Conservation (phyloP, 2,888 invertebrate species). For the Drosophila picticornis region DNA sequence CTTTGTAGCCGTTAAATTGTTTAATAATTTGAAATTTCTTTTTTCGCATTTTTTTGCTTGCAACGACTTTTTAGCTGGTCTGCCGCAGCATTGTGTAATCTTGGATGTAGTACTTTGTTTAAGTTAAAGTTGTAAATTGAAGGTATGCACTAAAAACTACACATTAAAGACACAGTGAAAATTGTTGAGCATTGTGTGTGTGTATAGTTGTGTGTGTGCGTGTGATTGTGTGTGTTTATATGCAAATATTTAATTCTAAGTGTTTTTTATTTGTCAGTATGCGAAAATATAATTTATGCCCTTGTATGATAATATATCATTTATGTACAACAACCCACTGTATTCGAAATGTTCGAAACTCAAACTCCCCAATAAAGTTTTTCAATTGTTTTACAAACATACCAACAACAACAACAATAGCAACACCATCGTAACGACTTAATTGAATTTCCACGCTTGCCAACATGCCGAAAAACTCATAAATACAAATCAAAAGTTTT, state of each 20-base stretch:
- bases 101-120: constrained; percentile 60
- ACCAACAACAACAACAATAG: constrained; percentile 32
- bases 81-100: constrained; percentile 33
- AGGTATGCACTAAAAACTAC: constrained; percentile 44
- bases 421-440: constrained; percentile 37
- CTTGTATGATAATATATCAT: constrained; percentile 75
- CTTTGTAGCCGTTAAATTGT: constrained; percentile 71
- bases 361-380: constrained; percentile 72
- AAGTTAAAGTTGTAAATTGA: constrained; percentile 45
- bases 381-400: constrained; percentile 79
- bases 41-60: constrained; percentile 57
- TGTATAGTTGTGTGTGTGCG: constrained; percentile 18
- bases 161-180: constrained; percentile 34
- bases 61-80: constrained; percentile 52
- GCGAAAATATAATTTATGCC: constrained; percentile 67
- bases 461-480: constrained; percentile 60
- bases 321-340: constrained; percentile 32
- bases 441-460: constrained; percentile 62
- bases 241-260: constrained; percentile 60
- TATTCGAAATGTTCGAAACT: constrained; percentile 32
- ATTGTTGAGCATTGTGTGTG: constrained; percentile 14
- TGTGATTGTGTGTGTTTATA: constrained; percentile 23
- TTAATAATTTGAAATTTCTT: not conserved
- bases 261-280: constrained; percentile 58
- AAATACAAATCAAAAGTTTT: constrained; percentile 81